phyloP scores from a whole-genome alignment of 2,888 invertebrate species.

The Nemapogon koenigi region DNA sequence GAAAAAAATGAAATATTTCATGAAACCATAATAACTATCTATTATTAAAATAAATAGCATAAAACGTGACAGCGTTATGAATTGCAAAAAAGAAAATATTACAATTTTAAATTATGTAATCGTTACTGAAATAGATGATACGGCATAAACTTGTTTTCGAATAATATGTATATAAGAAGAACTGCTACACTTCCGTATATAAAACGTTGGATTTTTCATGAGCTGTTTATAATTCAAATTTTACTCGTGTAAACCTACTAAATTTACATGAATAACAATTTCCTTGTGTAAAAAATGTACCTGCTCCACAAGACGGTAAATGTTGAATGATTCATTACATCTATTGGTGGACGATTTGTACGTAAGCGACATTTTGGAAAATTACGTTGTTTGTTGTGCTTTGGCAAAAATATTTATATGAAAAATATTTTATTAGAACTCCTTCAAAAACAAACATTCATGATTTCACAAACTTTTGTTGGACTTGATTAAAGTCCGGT shows the following conservation, averaged over 20 bases:
- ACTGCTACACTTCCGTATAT: not conserved
- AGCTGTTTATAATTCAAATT: conserved; percentile 53
- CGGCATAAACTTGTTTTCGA: not conserved
- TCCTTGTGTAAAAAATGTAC: conserved; percentile 51
- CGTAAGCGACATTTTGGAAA: too few species aligned
- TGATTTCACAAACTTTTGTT: too few species aligned
- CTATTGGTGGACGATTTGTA: conserved; percentile 12
- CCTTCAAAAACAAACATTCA: too few species aligned
- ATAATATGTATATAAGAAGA: not conserved
- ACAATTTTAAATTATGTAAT: too few species aligned
- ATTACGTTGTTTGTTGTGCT: conserved; percentile 4
- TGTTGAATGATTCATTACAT: conserved; percentile 49
- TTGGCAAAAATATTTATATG: too few species aligned
- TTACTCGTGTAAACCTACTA: conserved; percentile 45
- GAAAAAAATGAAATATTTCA: too few species aligned
- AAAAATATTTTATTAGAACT: too few species aligned
- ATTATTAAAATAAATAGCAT: too few species aligned
- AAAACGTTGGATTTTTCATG: conserved; percentile 43
- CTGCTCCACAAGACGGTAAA: conserved; percentile 46
- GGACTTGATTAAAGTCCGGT: too few species aligned
- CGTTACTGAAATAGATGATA: not conserved
- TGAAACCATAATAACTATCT: too few species aligned
- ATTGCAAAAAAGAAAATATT: too few species aligned
- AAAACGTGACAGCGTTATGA: too few species aligned
- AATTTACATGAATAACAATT: conserved; percentile 57